Conservation (phyloP, 1,140 invertebrate genomes). For the Nasonia vitripennis region DNA sequence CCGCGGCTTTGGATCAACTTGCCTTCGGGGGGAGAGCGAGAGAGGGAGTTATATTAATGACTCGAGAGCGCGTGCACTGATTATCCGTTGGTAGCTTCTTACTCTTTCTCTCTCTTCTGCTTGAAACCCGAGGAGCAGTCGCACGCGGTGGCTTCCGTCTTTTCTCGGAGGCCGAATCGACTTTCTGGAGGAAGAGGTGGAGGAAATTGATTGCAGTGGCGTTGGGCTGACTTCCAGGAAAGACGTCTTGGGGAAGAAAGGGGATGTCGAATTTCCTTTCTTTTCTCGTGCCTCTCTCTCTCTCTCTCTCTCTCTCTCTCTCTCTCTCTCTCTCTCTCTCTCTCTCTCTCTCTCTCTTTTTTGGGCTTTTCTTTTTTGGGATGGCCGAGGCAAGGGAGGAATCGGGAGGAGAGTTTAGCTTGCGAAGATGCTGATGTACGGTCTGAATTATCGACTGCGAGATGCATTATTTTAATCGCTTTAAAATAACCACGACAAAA, state of each 20-base stretch:
- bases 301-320: neutral
- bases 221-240: conserved; percentile 39
- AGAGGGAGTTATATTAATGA: conserved; percentile 46
- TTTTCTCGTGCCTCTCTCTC: neutral
- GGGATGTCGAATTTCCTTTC: conserved; percentile 31
- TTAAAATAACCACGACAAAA: neutral
- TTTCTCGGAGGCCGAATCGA: conserved; percentile 25
- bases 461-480: neutral
- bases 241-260: conserved; percentile 38
- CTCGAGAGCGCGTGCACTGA: conserved; percentile 42
- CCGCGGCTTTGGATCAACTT: neutral
- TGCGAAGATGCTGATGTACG: neutral
- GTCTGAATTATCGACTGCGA: no score
- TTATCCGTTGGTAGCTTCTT: conserved; percentile 50
- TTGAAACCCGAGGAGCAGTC: neutral
- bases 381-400: neutral
- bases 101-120: conserved; percentile 5
- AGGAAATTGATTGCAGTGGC: conserved; percentile 51
- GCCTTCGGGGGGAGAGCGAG: neutral
- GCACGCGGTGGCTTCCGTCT: conserved; percentile 16
- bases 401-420: no score
- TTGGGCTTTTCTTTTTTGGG: neutral
- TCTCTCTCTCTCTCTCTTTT: neutral
- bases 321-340: neutral
- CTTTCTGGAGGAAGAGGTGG: neutral